These are phyloP conservation scores for Pitangus sulphuratus DNA, from an alignment of 2,797 vertebrate genomes.

Conservation along the genomic window DNA sequence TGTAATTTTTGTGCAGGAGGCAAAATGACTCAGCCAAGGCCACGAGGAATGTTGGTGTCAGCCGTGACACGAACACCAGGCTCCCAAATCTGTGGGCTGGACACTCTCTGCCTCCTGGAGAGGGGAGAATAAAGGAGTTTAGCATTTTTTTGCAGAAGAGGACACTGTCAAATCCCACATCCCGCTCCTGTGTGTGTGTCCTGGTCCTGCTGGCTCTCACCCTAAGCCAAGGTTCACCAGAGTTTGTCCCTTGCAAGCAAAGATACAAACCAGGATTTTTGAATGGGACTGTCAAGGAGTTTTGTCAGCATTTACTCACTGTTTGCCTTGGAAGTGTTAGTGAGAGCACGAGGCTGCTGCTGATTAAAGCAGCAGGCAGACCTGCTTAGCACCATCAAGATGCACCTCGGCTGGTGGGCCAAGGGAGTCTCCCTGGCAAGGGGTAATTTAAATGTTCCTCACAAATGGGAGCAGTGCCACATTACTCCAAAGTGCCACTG, in stretches of 20 bases:
- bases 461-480: neutral
- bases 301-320: constrained; percentile 61
- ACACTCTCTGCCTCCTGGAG: neutral
- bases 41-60: rapidly evolving
- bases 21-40: neutral
- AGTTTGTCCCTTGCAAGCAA: neutral
- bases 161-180: neutral
- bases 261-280: neutral
- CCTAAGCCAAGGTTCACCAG: neutral
- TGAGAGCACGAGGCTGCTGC: neutral
- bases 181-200: rapidly evolving
- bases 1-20: neutral
- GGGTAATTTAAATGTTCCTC: constrained; percentile 21
- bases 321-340: constrained; percentile 32
- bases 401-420: neutral
- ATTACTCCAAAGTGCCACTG: neutral
- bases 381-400: neutral
- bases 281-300: neutral
- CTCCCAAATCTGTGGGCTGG: neutral
- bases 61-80: neutral
- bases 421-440: neutral
- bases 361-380: constrained; percentile 31
- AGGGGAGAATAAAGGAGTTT: neutral
- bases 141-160: neutral
- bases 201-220: neutral